Percentiles rank a stretch among this genome's conserved stretches.
These are phyloP conservation scores for Microctenopoma lineatum DNA, from an alignment of 2,797 vertebrate species.

Conservation along the genomic window DNA sequence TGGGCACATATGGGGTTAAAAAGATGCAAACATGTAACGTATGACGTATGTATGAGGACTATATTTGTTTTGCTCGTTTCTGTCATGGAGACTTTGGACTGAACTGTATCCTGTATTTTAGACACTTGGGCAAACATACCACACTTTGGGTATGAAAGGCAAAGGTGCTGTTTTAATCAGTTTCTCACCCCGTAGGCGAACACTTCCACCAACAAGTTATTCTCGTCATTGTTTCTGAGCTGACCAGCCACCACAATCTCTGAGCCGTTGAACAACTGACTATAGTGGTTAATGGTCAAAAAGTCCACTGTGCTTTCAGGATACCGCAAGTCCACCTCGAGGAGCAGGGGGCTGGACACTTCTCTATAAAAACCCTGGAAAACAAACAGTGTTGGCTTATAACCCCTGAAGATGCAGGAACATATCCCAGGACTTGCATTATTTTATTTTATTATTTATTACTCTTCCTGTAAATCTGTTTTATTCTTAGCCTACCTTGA, in stretches of 20 bases:
- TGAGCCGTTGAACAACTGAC: slow-evolving; percentile 87
- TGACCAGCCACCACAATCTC: slow-evolving; percentile 92
- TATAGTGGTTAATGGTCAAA: slow-evolving; percentile 85
- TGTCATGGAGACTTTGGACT: too few species aligned
- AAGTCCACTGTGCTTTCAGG: slow-evolving; percentile 77
- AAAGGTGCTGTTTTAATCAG: neutral
- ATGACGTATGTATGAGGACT: too few species aligned
- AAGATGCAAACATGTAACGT: too few species aligned
- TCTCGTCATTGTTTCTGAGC: slow-evolving; percentile 70
- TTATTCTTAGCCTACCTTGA: slow-evolving; percentile 85
- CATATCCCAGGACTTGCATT: too few species aligned
- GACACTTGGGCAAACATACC: too few species aligned
- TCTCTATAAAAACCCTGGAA: slow-evolving; percentile 91
- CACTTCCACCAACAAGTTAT: slow-evolving; percentile 84
- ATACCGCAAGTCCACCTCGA: slow-evolving; percentile 85
- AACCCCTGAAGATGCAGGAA: too few species aligned
- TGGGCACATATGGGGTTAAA: too few species aligned
- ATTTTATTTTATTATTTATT: too few species aligned
- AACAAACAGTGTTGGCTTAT: neutral
- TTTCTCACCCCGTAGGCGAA: slow-evolving; percentile 84
- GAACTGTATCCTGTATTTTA: too few species aligned
- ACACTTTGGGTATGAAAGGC: too few species aligned
- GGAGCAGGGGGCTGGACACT: slow-evolving; percentile 88
- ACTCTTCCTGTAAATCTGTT: too few species aligned
- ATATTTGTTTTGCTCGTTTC: too few species aligned